Evolutionary conservation across 53 echinoderm and acorn worm genomes (phyloP).

Genomic region (Pentamera pediparva): DNA sequence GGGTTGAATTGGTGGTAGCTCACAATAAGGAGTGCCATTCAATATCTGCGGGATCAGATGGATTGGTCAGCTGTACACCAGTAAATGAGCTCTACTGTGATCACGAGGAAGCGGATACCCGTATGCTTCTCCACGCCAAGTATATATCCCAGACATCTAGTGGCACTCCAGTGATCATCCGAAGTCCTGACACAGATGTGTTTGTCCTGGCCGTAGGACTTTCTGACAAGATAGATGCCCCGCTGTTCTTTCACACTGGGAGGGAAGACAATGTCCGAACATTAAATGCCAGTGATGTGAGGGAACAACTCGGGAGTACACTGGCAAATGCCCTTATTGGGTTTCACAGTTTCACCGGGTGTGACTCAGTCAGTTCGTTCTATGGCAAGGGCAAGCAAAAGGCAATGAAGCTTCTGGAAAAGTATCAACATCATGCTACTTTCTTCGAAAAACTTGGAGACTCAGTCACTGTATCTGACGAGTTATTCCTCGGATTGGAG

Average conservation of each 20-base stretch:
- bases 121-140: conserved; percentile 48
- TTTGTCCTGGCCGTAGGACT: conserved; percentile 49
- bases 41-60: no score
- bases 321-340: conserved; percentile 31
- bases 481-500: background rate
- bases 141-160: conserved; percentile 1
- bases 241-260: conserved; percentile 54
- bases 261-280: conserved; percentile 37
- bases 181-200: conserved; percentile 54
- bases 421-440: no score
- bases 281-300: conserved; percentile 19
- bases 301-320: background rate
- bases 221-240: background rate
- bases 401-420: conserved; percentile 6
- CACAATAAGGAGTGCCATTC: no score
- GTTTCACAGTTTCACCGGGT: conserved; percentile 50
- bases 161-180: conserved; percentile 13
- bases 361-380: conserved; percentile 28
- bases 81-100: no score
- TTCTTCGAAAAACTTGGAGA: conserved; percentile 12
- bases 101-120: conserved; percentile 36
- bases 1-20: no score
- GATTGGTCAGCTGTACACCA: no score
- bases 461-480: background rate
- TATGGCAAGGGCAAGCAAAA: conserved; percentile 42